Base-by-base conservation (phyloP, 2,888 invertebrate species). In the Drosophila lacicola region DNA sequence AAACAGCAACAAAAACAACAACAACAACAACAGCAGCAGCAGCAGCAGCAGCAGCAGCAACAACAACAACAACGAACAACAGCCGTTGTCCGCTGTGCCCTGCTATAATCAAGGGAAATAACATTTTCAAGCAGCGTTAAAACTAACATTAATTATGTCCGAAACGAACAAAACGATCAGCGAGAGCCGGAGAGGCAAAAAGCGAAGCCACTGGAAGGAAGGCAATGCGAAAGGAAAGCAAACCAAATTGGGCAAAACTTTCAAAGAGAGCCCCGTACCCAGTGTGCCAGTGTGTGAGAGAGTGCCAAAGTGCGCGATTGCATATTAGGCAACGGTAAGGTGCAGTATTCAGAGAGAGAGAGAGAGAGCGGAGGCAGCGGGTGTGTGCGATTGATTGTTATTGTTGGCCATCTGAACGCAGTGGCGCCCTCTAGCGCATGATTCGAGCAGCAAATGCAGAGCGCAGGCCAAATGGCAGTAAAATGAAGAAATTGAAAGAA, bases 101-200 rank as follows among this genome's bases (percentile, higher is more conserved):
- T 79, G 85, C 84, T 91, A 91, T 91, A 91, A 91, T 91, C 91
- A 91, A 91, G 91, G 91, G 90, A 91, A 90, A 91, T 91, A 91
- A 91, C 90, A 90, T 91, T 91, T 91, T 89, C 83, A 88, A 88
- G 88, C 90, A 91, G 91, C 92, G 91, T 91, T 91, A 91, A 91
- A 91, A 91, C 91, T 91, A 91, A 91, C 91, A 91, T 91, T 91
- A 91, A 91, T 91, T 91, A 91, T 89, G 86, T 89, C 90, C 88
- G 82, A 89, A 87, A 89, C 88, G 84, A 88, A 85, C 89, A 89
- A 88, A 85, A 89, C 88, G 85, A 89, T 86, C 84, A 67, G 46
- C 62, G 61, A 54, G 36, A 64, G 65, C 33, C 33, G 37, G 14
- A 55, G 37, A 34, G 14, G 33, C 13, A 37, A n/a, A 57, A 33